Evolutionary conservation across 1,140 invertebrate species (phyloP).

Genomic region (Drosophila sproati): DNA sequence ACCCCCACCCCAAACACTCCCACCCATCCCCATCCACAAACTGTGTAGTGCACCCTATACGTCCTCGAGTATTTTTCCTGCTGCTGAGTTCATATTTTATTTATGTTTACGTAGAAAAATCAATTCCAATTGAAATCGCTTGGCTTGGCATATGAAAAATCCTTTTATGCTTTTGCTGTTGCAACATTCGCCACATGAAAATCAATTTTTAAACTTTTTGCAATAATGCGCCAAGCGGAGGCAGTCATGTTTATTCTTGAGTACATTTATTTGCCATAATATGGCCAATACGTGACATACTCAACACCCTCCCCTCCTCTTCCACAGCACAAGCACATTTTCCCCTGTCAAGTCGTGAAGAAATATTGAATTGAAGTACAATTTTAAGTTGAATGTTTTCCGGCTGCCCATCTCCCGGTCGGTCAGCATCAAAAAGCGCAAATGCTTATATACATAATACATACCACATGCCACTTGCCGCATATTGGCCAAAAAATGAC

Average conservation of each 20-base stretch:
- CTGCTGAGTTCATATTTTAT: slow-evolving; percentile 75
- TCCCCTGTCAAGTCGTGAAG: slow-evolving; percentile 6
- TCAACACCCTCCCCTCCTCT: slow-evolving; percentile 8
- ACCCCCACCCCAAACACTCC: background rate
- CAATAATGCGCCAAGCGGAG: slow-evolving; percentile 54
- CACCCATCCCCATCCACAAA: background rate
- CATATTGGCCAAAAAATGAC: slow-evolving; percentile 51
- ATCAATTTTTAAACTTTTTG: slow-evolving; percentile 75
- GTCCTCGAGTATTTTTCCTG: slow-evolving; percentile 2
- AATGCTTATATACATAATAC: slow-evolving; percentile 14
- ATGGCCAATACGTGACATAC: slow-evolving; percentile 64
- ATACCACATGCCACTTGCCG: background rate
- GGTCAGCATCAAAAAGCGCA: slow-evolving; percentile 20
- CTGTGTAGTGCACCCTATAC: slow-evolving; percentile 18
- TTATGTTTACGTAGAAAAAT: slow-evolving; percentile 80
- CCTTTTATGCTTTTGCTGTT: slow-evolving; percentile 64
- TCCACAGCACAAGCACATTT: background rate
- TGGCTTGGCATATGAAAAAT: slow-evolving; percentile 61
- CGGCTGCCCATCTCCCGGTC: background rate
- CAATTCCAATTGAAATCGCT: slow-evolving; percentile 70
- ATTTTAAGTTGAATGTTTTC: slow-evolving; percentile 46
- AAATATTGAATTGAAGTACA: slow-evolving; percentile 62
- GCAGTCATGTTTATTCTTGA: slow-evolving; percentile 52
- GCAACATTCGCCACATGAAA: slow-evolving; percentile 65
- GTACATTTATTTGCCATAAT: slow-evolving; percentile 81